These are phyloP conservation scores for Yoshiicerus persimilis DNA, from an alignment of 1,140 invertebrate genomes.

Conservation along the genomic window DNA sequence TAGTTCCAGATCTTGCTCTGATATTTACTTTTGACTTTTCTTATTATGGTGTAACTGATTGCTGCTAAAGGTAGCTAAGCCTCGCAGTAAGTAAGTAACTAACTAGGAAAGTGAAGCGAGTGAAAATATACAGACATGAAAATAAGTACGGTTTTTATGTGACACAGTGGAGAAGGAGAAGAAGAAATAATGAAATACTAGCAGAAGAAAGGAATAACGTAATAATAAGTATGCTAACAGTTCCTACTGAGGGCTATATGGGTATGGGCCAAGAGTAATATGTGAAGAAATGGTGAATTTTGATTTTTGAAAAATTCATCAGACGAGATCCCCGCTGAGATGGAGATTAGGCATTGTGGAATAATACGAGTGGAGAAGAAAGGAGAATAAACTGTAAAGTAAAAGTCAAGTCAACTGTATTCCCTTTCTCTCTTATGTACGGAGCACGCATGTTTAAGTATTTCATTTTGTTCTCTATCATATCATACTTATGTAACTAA, in stretches of 20 bases:
- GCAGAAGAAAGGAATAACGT: not conserved
- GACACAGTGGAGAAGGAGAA: not conserved
- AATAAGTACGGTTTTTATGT: not conserved
- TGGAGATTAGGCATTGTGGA: constrained; percentile 18
- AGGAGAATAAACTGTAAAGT: not conserved
- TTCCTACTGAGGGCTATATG: not conserved
- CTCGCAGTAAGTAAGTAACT: not conserved
- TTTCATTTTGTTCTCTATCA: not conserved
- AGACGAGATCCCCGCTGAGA: constrained; percentile 13
- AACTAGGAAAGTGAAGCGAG: not conserved
- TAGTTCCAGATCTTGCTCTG: not conserved
- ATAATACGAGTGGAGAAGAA: not conserved
- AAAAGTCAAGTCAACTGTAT: not conserved
- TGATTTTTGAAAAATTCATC: constrained; percentile 28
- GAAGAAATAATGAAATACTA: not conserved
- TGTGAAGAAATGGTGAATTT: not conserved
- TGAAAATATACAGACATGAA: not conserved
- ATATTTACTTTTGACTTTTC: not conserved
- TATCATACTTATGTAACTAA: not conserved
- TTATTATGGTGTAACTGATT: not conserved
- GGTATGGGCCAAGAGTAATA: not conserved
- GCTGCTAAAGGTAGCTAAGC: not conserved
- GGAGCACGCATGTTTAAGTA: not conserved
- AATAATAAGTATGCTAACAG: not conserved
- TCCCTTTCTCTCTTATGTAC: not conserved